These are phyloP conservation scores for Spilosoma lubricipeda DNA, from an alignment of 2,888 invertebrate genomes.

Conservation along the genomic window DNA sequence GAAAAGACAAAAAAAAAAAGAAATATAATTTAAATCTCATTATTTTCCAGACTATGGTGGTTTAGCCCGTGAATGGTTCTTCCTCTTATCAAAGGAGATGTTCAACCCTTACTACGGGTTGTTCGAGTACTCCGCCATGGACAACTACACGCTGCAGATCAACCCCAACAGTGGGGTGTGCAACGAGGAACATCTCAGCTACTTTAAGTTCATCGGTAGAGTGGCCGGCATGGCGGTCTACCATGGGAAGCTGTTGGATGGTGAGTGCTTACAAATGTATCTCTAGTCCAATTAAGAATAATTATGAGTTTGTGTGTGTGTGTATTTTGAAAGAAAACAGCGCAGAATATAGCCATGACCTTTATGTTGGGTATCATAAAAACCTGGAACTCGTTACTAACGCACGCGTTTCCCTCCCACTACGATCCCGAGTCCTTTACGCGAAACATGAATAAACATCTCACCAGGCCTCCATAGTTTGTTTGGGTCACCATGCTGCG, in stretches of 20 bases:
- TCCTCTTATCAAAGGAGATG: slow-evolving; percentile 99
- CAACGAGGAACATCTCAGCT: slow-evolving; percentile 98
- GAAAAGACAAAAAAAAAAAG: no score
- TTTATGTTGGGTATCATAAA: no score
- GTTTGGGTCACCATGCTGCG: no score
- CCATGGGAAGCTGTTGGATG: slow-evolving; percentile 98
- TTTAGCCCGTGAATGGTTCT: slow-evolving; percentile 99
- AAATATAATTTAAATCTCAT: no score
- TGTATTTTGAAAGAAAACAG: no score
- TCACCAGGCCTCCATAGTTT: no score
- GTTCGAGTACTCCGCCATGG: slow-evolving; percentile 99
- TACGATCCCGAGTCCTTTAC: no score
- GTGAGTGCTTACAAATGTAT: slow-evolving; percentile 78
- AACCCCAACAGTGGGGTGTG: slow-evolving; percentile 99
- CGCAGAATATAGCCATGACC: no score
- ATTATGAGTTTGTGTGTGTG: no score
- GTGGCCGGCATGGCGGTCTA: slow-evolving; percentile 99
- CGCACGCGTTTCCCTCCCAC: no score
- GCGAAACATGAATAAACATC: no score
- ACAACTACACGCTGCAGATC: slow-evolving; percentile 99
- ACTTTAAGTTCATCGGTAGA: slow-evolving; percentile 99
- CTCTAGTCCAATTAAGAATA: neutral
- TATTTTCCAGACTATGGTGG: slow-evolving; percentile 94
- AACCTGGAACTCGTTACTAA: no score
- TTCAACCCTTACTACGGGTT: slow-evolving; percentile 99